Evolutionary conservation across 1,140 invertebrate genomes (phyloP), one percentile per base, ranked within the genome.

Genomic region (Lepidurus couesii): DNA sequence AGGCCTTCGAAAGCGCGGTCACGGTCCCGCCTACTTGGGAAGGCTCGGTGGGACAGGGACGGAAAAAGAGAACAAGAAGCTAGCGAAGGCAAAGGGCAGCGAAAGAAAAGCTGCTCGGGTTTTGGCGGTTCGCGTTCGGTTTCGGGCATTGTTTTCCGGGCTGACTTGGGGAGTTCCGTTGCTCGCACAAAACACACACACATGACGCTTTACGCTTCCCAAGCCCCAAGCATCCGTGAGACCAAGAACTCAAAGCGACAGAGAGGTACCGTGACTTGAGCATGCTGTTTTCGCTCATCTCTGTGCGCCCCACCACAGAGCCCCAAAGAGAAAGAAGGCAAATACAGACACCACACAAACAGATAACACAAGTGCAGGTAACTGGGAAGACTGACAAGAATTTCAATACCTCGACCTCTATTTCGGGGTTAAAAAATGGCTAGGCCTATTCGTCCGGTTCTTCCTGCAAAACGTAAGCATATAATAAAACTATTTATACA

Each of bases 251-350:
- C 16, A 65, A 65, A 16, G 53, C 53, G 53, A 65, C 53, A 65
- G 53, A 65, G 9, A 65, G 21, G 53, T 65, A 65, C 53, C 6
- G 53, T 65, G 53, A 65, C 53, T 65, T 65, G 53, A 65, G 53
- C 53, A 65, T 16, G 13, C 53, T 65, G 53, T 65, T 65, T 65
- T 65, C 53, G 6, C 21, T 16, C 53, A 16, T 7, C 13, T 16
- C 6, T 21, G 53, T 10, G 4, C 3, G 16, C 5, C 16, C 53
- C 53, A 9, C 53, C 16, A 65, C 53, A 65, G 13, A n/a, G 21
- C 53, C 34, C 34, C 34, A 0, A 34, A 34, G 34, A 34, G 34
- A 34, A 34, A 34, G 3, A 34, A 34, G 34, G 34, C 34, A 34
- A 3, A 34, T 34, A 34, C 26, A 26, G 26, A 2, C 26, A 26